A percentile compares a stretch with the other conserved stretches of the same genome.
These are phyloP conservation scores for Eupsilia transversa DNA, from an alignment of 2,888 invertebrate genomes.

Conservation along the genomic window DNA sequence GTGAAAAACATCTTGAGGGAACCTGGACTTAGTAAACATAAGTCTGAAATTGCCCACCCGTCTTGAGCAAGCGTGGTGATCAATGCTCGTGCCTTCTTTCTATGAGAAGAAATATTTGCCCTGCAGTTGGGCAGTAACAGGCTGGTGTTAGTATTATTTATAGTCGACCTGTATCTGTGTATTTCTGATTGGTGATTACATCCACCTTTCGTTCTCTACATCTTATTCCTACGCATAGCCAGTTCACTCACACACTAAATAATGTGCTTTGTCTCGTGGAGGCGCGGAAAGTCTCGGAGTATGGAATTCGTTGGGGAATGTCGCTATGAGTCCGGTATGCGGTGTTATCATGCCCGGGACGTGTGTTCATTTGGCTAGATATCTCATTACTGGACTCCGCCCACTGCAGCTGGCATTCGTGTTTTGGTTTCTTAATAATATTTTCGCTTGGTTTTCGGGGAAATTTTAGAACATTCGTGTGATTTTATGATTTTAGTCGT, in stretches of 20 bases:
- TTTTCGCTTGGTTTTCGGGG: slow-evolving; percentile 3
- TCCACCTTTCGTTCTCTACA: background rate
- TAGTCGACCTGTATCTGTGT: too few relatives aligned
- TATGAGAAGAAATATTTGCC: too few relatives aligned
- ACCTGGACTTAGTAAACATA: too few relatives aligned
- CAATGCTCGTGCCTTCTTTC: too few relatives aligned
- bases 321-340: slow-evolving; percentile 40
- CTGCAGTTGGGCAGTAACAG: too few relatives aligned
- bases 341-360: slow-evolving; percentile 27
- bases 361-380: slow-evolving; percentile 41
- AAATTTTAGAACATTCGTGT: background rate
- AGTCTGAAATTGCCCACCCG: too few relatives aligned
- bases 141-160: too few relatives aligned
- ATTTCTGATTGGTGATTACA: background rate
- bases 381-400: slow-evolving; percentile 37
- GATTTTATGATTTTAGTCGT: background rate
- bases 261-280: slow-evolving; percentile 40
- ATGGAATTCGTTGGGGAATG: slow-evolving; percentile 49
- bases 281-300: slow-evolving; percentile 19
- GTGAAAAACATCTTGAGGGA: too few relatives aligned
- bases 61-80: too few relatives aligned
- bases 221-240: background rate
- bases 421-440: background rate
- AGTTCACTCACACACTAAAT: too few relatives aligned
- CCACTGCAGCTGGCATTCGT: background rate